Base-by-base conservation (phyloP, 35 echinoderm and acorn worm genomes). In the Ptychodera flava region DNA sequence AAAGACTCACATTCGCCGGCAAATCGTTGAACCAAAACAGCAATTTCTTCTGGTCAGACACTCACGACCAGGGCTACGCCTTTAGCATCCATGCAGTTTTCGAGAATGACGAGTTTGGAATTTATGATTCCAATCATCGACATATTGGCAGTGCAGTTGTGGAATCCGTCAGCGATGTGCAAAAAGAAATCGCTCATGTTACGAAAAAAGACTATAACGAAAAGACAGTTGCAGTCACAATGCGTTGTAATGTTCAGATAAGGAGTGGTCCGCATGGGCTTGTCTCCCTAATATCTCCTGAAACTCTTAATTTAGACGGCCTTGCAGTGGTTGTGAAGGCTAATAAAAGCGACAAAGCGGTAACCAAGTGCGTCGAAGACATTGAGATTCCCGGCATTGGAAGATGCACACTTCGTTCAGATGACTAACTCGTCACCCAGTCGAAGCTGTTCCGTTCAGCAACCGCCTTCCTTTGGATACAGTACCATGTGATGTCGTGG, bases 11-110 rank as follows among this genome's bases (percentile, higher is more conserved):
- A 10, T 94, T 94, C 35, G 78, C 87, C 12, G 30, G 32, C 30
- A 30, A 85, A 16, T 32, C 36, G 28, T 35, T 79, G 16, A 94
- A 94, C 79, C 76, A 86, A 33, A 94, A 94, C 75, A 32, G 37
- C 30, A 91, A 94, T 79, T 91, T 38, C 84, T 94, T 94, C 83
- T 94, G 87, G 86, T 89, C 93, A 31, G 93, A 94, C 82, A 89
- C 81, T 32, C 32, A 82, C 31, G 79, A 85, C 10, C 32, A 64
- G 0, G 93, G 93, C 1, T 94, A 91, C 34, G 93, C 76, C 0
- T 94, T 94, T 77, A 86, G 36, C 82, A 85, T 94, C 1, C 52
- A 79, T 0, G 93, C 89, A 27, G 89, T 94, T 28, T 31, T 91
- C n/a, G 0, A 78, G 0, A 79, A 87, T 0, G 89, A 91, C 22